Percentiles rank a stretch among this genome's conserved stretches.
Conservation (phyloP, 2,113 vertebrate genomes). For the Upupa epops region DNA sequence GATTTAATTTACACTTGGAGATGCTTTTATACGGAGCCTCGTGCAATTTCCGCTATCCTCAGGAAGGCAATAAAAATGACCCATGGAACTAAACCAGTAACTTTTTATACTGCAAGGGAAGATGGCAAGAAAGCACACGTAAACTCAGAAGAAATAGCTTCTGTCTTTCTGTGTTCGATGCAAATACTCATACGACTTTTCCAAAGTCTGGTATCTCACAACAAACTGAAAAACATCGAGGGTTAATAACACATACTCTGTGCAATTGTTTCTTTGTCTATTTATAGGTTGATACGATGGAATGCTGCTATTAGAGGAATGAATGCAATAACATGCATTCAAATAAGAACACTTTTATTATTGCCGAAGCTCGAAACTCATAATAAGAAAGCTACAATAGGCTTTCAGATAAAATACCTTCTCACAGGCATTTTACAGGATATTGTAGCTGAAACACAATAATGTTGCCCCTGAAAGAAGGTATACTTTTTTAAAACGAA, state of each 20-base stretch:
- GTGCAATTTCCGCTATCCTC: background rate
- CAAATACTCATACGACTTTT: background rate
- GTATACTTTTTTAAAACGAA: background rate
- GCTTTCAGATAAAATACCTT: constrained; percentile 49
- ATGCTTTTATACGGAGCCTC: background rate
- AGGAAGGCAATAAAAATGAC: constrained; percentile 28
- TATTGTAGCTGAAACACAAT: constrained; percentile 58
- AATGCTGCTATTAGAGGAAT: constrained; percentile 65
- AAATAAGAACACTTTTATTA: constrained; percentile 66
- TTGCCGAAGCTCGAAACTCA: constrained; percentile 48
- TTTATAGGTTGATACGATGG: constrained; percentile 66
- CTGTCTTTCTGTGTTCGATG: background rate
- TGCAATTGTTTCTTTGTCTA: constrained; percentile 65
- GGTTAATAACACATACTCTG: constrained; percentile 64
- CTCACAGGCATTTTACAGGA: constrained; percentile 36
- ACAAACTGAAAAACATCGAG: constrained; percentile 26
- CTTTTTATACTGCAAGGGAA: background rate
- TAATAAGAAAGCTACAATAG: constrained; percentile 54
- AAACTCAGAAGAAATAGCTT: background rate
- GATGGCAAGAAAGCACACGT: background rate
- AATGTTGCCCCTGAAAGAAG: background rate
- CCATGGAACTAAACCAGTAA: constrained; percentile 10
- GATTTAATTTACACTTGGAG: constrained; percentile 26
- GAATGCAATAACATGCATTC: constrained; percentile 63
- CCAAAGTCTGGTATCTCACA: constrained; percentile 39